A percentile compares a stretch with the other conserved stretches of the same genome.
phyloP scores from a whole-genome alignment of 35 echinoderm and acorn worm genomes.

The Ptychodera flava region DNA sequence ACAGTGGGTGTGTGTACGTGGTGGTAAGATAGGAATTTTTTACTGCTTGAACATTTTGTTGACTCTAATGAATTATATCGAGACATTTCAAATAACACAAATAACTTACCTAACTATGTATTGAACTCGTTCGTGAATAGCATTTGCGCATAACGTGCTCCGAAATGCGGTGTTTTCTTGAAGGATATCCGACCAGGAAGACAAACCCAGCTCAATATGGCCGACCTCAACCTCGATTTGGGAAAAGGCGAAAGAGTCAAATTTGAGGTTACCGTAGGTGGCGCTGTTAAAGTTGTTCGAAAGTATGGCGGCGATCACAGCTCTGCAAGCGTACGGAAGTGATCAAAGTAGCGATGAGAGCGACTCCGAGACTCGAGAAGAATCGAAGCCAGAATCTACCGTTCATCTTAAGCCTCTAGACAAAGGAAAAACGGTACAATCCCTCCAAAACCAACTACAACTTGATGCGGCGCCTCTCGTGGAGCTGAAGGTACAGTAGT shows the following conservation, averaged over 20 bases:
- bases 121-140: neutral
- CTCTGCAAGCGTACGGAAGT: conserved; percentile 58
- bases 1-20: no score
- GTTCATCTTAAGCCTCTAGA: conserved; percentile 69
- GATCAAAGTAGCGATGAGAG: conserved; percentile 42
- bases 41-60: no score
- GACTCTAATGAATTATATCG: neutral
- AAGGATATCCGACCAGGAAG: neutral
- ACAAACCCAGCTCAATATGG: neutral
- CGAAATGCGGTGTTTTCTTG: neutral
- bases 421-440: conserved; percentile 36
- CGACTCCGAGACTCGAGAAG: conserved; percentile 26
- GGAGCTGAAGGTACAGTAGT: conserved; percentile 39
- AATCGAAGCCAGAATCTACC: conserved; percentile 21
- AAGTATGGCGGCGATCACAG: conserved; percentile 58
- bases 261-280: neutral
- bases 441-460: conserved; percentile 58
- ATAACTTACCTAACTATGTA: neutral
- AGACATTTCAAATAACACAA: neutral
- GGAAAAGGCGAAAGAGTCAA: neutral
- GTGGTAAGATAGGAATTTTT: no score
- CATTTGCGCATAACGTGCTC: neutral
- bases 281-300: neutral
- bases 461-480: conserved; percentile 77
- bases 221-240: neutral